A percentile compares a stretch with the other conserved stretches of the same genome.
These are phyloP conservation scores for Venturia canescens DNA, from an alignment of 1,140 invertebrate species.

Conservation along the genomic window DNA sequence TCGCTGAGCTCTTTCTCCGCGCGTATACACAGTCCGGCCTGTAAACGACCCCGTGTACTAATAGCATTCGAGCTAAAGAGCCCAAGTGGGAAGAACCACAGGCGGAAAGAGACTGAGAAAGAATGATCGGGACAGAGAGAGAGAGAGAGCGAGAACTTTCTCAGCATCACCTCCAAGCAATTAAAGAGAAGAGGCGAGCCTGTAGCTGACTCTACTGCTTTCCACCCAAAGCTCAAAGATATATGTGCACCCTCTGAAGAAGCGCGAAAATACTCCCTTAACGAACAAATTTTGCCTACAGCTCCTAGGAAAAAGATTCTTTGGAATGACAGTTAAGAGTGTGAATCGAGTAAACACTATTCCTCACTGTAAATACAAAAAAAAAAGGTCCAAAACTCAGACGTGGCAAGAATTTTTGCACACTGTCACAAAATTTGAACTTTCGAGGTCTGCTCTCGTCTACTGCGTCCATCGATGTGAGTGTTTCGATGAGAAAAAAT, in stretches of 20 bases:
- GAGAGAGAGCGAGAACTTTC: neutral
- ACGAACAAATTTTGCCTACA: neutral
- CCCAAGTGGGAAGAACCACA: constrained; percentile 1
- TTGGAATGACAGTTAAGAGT: neutral
- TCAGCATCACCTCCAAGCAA: neutral
- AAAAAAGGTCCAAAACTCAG: too few species aligned
- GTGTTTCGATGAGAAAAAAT: too few species aligned
- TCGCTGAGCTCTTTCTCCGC: neutral
- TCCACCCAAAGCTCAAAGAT: neutral
- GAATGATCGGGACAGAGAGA: too few species aligned
- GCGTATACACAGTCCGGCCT: neutral
- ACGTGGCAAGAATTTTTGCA: too few species aligned
- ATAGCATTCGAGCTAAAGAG: constrained; percentile 10
- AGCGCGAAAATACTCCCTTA: neutral
- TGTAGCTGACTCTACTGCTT: neutral
- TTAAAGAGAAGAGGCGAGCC: constrained; percentile 5
- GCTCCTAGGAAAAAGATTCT: neutral
- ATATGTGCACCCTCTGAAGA: neutral
- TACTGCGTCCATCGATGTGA: too few species aligned
- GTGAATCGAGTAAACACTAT: neutral
- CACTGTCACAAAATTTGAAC: too few species aligned
- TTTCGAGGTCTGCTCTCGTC: too few species aligned
- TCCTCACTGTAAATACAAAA: too few species aligned
- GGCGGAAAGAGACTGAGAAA: neutral
- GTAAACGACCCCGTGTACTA: constrained; percentile 10